Percentiles rank a stretch among this genome's conserved stretches.
phyloP scores from a whole-genome alignment of 2,888 invertebrate species.

The Pandemis cinnamomeana region DNA sequence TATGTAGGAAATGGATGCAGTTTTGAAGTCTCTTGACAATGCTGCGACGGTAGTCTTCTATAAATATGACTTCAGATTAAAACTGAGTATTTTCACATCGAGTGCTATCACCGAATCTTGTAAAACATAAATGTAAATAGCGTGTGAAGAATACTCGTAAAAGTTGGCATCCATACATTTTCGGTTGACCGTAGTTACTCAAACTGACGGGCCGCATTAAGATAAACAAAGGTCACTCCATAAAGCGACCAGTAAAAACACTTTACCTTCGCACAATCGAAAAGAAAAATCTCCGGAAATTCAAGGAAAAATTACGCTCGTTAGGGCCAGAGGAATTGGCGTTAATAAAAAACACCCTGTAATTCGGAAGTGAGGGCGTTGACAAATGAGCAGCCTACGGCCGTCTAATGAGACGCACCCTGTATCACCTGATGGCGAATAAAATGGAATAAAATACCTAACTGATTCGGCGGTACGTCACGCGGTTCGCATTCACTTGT shows the following conservation, averaged over 20 bases:
- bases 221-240: constrained; percentile 31
- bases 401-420: constrained; percentile 70
- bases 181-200: constrained; percentile 29
- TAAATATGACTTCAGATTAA: no score
- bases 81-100: no score
- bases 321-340: constrained; percentile 74
- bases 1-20: constrained; percentile 34
- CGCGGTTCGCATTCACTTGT: constrained; percentile 20
- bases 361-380: constrained; percentile 68
- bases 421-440: constrained; percentile 68
- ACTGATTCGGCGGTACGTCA: constrained; percentile 49
- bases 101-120: no score
- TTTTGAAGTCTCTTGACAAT: neutral
- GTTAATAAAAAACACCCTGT: constrained; percentile 75
- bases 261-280: constrained; percentile 47
- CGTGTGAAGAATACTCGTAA: neutral
- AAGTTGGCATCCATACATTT: constrained; percentile 2
- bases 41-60: no score
- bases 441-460: constrained; percentile 58
- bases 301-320: constrained; percentile 72
- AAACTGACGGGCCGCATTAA: constrained; percentile 28
- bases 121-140: neutral
- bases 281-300: constrained; percentile 47
- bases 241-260: constrained; percentile 41
- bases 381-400: constrained; percentile 73